Conservation (phyloP, 2,113 vertebrate genomes). For the Myotis yumanensis region DNA sequence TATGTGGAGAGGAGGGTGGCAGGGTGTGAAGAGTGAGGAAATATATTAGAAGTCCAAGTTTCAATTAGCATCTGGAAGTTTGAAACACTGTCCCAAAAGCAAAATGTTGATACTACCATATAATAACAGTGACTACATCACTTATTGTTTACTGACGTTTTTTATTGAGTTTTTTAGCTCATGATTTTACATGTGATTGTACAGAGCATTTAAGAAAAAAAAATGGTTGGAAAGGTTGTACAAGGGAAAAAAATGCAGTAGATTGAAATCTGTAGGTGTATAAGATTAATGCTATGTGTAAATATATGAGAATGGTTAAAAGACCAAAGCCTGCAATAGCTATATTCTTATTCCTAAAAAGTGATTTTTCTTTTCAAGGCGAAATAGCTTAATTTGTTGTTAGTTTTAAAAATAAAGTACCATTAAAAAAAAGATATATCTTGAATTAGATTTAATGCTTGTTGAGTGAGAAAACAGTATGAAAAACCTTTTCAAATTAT, state of each 20-base stretch:
- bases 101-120: slow-evolving; percentile 65
- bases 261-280: background rate
- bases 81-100: slow-evolving; percentile 20
- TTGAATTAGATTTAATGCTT: slow-evolving; percentile 57
- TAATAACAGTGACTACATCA: slow-evolving; percentile 76
- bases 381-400: slow-evolving; percentile 42
- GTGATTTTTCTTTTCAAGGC: slow-evolving; percentile 20
- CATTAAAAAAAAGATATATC: background rate
- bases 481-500: background rate
- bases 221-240: slow-evolving; percentile 65
- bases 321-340: slow-evolving; percentile 35
- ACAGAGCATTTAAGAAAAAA: slow-evolving; percentile 69
- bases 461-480: background rate
- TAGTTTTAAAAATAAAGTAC: slow-evolving; percentile 48
- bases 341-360: slow-evolving; percentile 47
- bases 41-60: background rate
- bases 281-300: slow-evolving; percentile 41
- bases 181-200: slow-evolving; percentile 82
- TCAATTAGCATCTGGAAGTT: background rate
- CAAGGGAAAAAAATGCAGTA: background rate
- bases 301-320: slow-evolving; percentile 50
- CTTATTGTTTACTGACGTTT: slow-evolving; percentile 59
- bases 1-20: background rate
- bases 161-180: slow-evolving; percentile 82
- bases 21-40: background rate